A percentile compares a stretch with the other conserved stretches of the same genome.
Conservation (phyloP, 1,140 invertebrate species). For the Drosophila grimshawi region DNA sequence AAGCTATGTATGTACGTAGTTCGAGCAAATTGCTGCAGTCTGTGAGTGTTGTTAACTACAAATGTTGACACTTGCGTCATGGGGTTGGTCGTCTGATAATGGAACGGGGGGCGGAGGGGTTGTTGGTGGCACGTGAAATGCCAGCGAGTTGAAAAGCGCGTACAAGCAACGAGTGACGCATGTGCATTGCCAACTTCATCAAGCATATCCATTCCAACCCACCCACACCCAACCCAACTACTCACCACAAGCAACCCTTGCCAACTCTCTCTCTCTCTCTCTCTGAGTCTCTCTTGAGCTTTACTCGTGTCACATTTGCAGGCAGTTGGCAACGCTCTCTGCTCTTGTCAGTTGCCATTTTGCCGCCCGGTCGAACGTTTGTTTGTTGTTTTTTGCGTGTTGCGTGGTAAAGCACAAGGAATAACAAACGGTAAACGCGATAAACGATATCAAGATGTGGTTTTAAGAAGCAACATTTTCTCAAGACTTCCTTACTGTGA, state of each 20-base stretch:
- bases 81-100: slow-evolving; percentile 26
- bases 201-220: slow-evolving; percentile 1
- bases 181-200: slow-evolving; percentile 42
- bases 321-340: slow-evolving; percentile 27
- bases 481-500: slow-evolving; percentile 10
- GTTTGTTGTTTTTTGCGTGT: slow-evolving; percentile 62
- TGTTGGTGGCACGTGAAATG: slow-evolving; percentile 46
- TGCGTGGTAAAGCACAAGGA: slow-evolving; percentile 20
- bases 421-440: slow-evolving; percentile 1
- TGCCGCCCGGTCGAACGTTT: slow-evolving; percentile 69
- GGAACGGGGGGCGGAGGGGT: neutral
- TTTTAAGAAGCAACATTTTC: slow-evolving; percentile 3
- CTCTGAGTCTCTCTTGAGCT: neutral
- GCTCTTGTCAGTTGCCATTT: slow-evolving; percentile 64
- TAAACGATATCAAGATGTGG: slow-evolving; percentile 19
- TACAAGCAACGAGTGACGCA: slow-evolving; percentile 49
- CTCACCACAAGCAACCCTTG: slow-evolving; percentile 44
- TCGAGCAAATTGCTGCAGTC: slow-evolving; percentile 60
- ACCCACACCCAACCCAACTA: slow-evolving; percentile 12
- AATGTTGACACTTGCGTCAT: slow-evolving; percentile 38
- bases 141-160: slow-evolving; percentile 66
- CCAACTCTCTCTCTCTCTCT: slow-evolving; percentile 4
- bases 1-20: slow-evolving; percentile 43
- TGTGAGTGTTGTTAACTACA: slow-evolving; percentile 9
- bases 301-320: slow-evolving; percentile 14